Evolutionary conservation across 2,888 invertebrate genomes (phyloP).

Genomic region (Hololepta plana): DNA sequence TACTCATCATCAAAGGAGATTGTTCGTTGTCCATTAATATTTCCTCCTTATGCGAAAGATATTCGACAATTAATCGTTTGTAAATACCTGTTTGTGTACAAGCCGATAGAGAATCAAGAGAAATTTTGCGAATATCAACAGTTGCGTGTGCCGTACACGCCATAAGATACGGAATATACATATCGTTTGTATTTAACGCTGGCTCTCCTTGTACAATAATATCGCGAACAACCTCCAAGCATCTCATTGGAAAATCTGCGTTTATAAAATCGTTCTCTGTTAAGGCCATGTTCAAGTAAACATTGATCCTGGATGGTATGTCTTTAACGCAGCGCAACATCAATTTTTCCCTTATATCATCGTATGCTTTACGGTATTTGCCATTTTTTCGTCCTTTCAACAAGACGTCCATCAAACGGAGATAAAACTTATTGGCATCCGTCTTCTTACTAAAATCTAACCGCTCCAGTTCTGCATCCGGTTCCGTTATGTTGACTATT

Average conservation of each 20-base stretch:
- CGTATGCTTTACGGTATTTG: no score
- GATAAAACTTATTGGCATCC: slow-evolving; percentile 25
- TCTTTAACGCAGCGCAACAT: no score
- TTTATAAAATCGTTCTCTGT: slow-evolving; percentile 9
- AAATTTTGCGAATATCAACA: no score
- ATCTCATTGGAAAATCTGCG: slow-evolving; percentile 32
- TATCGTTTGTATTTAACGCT: slow-evolving; percentile 23
- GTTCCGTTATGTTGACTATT: slow-evolving; percentile 29
- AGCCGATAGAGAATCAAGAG: no score
- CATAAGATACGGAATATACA: slow-evolving; percentile 32
- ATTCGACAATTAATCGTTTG: slow-evolving; percentile 40
- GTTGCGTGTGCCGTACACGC: no score
- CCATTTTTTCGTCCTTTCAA: slow-evolving; percentile 30
- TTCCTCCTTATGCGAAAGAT: slow-evolving; percentile 33
- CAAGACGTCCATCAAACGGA: slow-evolving; percentile 30
- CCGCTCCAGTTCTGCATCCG: slow-evolving; percentile 26
- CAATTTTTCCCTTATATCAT: no score
- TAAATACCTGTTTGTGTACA: no score
- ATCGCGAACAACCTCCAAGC: no score
- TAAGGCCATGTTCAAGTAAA: slow-evolving; percentile 37
- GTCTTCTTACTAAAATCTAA: slow-evolving; percentile 26
- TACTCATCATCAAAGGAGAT: slow-evolving; percentile 40
- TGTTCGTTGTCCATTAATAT: slow-evolving; percentile 48
- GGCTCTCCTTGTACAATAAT: no score
- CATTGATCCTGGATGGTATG: slow-evolving; percentile 34